phyloP scores from a whole-genome alignment of 2,113 vertebrate species.

The Onychorhynchus coronatus region DNA sequence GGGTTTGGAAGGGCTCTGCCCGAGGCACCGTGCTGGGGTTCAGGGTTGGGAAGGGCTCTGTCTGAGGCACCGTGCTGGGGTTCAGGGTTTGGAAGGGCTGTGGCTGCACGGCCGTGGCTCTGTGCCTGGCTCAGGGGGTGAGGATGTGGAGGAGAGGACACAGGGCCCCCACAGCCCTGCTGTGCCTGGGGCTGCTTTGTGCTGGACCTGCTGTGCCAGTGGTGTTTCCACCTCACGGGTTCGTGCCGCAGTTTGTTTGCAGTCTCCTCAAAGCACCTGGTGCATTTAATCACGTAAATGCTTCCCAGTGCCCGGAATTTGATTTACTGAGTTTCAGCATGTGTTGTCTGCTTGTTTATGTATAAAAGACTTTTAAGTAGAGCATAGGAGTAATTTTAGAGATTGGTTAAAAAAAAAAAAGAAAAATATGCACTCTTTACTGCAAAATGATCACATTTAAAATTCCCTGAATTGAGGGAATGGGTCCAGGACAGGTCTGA shows the following conservation, averaged over 20 bases:
- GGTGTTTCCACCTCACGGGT: not conserved
- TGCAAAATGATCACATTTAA: not conserved
- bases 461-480: not conserved
- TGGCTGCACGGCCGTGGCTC: not conserved
- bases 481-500: not conserved
- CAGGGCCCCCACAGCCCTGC: not conserved
- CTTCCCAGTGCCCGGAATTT: not conserved
- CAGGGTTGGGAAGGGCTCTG: too few species aligned
- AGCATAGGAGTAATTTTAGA: not conserved
- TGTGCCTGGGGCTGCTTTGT: too few species aligned
- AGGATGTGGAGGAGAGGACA: not conserved
- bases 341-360: not conserved
- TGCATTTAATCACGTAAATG: constrained; percentile 2
- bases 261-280: not conserved
- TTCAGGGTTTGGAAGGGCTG: not conserved
- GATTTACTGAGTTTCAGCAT: not conserved
- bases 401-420: not conserved
- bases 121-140: not conserved
- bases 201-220: not conserved
- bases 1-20: too few species aligned
- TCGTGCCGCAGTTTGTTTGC: not conserved
- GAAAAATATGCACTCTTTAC: not conserved
- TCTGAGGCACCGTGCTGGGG: not conserved
- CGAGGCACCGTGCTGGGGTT: not conserved
- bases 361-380: not conserved